Evolutionary conservation across 2,888 invertebrate genomes (phyloP), one percentile per base, ranked within the genome.

Genomic region (Dryomyza anilis): DNA sequence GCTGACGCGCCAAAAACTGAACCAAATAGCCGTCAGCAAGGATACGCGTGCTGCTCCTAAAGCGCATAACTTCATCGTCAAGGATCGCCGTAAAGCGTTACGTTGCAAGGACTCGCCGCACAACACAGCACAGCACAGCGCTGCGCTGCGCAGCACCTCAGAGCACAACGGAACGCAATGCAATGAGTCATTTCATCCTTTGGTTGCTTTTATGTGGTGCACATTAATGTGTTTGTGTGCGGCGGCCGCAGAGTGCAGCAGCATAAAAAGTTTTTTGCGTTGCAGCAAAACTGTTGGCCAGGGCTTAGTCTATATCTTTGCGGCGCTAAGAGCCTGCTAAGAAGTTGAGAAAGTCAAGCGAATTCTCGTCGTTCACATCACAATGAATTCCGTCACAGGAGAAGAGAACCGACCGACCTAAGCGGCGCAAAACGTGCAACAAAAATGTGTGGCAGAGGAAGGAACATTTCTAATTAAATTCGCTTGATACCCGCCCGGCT

Each of bases 61-160:
- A 19, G 30, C 25, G 48, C 30, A 57, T 27, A 59, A 59, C 59
- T 59, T 59, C 19, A 48, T 59, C 46, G 59, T 36, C 23, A 33
- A 33, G 59, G 30, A 48, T 48, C 30, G 39, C 14, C 56, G 56
- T 52, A 29, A 23, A 2, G 23, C 39, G 39, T n/a, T 39, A 21
- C 21, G 46, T n/a, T n/a, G 19, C 43, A 43, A 10, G 16, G 19
- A 43, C n/a, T 43, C 50, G 27, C 50, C 23, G n/a, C 50, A 25
- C 8, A 48, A 21, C 19, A 23, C 21, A 10, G 12, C 33, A 12
- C 7, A 33, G 12, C 33, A 33, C 6, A 39, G n/a, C 39, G 39
- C n/a, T 14, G n/a, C n/a, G 39, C 39, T 10, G 23, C 50, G 27
- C 50, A 50, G n/a, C 50, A 25, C 8, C 19, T 23, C 19, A 23